Conservation (phyloP, 2,797 vertebrate species). For the Ctenopoma kingsleyae region DNA sequence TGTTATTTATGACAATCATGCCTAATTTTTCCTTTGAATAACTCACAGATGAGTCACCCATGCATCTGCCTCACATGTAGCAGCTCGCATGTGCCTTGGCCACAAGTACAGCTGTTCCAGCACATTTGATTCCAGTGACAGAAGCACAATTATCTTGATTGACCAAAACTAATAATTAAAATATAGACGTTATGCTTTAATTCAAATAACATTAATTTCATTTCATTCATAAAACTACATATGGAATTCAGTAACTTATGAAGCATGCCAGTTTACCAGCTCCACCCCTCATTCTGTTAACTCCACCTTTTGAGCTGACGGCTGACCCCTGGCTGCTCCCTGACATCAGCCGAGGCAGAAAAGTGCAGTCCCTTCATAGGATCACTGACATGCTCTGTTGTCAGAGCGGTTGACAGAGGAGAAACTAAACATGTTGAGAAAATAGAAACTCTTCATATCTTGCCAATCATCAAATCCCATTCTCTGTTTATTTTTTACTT, state of each 20-base stretch:
- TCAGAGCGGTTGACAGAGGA: slow-evolving; percentile 78
- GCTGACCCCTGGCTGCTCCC: slow-evolving; percentile 80
- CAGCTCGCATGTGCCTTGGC: slow-evolving; percentile 42
- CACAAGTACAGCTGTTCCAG: slow-evolving; percentile 51
- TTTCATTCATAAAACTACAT: slow-evolving; percentile 57
- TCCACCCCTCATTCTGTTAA: slow-evolving; percentile 26
- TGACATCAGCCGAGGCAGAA: slow-evolving; percentile 72
- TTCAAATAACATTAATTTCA: slow-evolving; percentile 2
- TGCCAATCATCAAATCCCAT: slow-evolving; percentile 77
- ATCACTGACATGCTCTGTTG: slow-evolving; percentile 76
- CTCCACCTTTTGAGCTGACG: slow-evolving; percentile 63
- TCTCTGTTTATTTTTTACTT: slow-evolving; percentile 21
- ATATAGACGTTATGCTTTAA: background rate
- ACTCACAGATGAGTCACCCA: slow-evolving; percentile 57
- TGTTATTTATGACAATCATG: slow-evolving; percentile 60
- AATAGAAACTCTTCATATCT: slow-evolving; percentile 70
- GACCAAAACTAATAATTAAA: slow-evolving; percentile 30
- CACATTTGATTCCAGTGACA: slow-evolving; percentile 15
- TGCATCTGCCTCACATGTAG: slow-evolving; percentile 61
- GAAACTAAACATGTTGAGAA: slow-evolving; percentile 76
- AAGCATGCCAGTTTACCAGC: slow-evolving; percentile 26
- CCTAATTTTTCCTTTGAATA: slow-evolving; percentile 55
- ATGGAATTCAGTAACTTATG: background rate
- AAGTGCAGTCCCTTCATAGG: slow-evolving; percentile 59
- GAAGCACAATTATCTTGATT: slow-evolving; percentile 3